Evolutionary conservation across 2,888 invertebrate genomes (phyloP).

Genomic region (Dryadula phaetusa): DNA sequence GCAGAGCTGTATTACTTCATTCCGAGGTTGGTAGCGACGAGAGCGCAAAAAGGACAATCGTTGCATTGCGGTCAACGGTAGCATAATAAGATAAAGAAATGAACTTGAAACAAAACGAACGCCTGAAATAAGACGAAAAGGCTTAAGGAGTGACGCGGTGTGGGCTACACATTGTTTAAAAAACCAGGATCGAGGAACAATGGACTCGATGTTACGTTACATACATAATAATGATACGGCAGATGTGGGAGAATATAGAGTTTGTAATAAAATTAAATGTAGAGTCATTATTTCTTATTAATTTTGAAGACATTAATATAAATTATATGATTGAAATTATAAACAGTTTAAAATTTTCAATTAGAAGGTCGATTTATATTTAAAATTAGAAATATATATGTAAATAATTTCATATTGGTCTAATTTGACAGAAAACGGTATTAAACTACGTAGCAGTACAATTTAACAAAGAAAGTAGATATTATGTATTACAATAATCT

Average conservation of each 20-base stretch:
- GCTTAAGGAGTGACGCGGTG: constrained; percentile 81
- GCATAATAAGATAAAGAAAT: constrained; percentile 84
- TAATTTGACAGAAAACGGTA: too few species aligned
- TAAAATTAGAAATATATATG: too few species aligned
- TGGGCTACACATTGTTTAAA: constrained; percentile 77
- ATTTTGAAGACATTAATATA: not conserved
- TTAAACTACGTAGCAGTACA: too few species aligned
- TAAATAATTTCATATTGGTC: too few species aligned
- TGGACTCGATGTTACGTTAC: constrained; percentile 52
- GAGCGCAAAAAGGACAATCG: constrained; percentile 74
- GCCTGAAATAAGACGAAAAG: constrained; percentile 82
- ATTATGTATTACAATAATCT: too few species aligned
- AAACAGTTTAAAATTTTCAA: too few species aligned
- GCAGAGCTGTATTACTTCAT: constrained; percentile 80
- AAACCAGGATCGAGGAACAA: constrained; percentile 40
- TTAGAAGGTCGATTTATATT: too few species aligned
- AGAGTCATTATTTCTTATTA: not conserved
- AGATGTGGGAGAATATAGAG: constrained; percentile 13
- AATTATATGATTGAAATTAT: too few species aligned
- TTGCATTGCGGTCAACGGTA: constrained; percentile 80
- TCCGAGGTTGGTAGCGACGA: constrained; percentile 63
- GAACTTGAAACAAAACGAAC: constrained; percentile 80
- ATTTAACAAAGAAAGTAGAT: too few species aligned
- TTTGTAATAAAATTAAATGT: not conserved
- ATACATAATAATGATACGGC: constrained; percentile 13